phyloP scores from a whole-genome alignment of 2,888 invertebrate genomes.

The Oegoconia quadripuncta region DNA sequence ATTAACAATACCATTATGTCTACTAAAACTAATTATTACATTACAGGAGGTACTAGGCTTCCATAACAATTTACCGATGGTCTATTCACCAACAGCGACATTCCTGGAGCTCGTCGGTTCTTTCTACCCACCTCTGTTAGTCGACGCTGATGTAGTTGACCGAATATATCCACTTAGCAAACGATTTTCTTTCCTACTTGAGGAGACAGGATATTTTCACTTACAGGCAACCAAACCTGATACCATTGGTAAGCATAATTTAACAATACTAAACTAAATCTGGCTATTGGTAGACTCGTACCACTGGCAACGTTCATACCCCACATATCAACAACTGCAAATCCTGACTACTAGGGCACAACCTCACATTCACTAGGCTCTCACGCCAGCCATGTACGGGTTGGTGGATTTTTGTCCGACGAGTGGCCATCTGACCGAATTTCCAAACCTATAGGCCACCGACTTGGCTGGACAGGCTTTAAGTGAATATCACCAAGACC shows the following conservation, averaged over 20 bases:
- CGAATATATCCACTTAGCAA: constrained; percentile 45
- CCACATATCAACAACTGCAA: too few relatives aligned
- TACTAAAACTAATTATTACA: neutral
- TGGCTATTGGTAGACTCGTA: too few relatives aligned
- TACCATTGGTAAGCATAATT: constrained; percentile 65
- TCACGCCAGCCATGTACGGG: too few relatives aligned
- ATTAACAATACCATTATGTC: neutral
- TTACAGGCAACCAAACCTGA: constrained; percentile 93
- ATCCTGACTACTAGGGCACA: too few relatives aligned
- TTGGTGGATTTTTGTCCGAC: too few relatives aligned
- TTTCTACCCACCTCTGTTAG: constrained; percentile 77
- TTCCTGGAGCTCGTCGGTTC: constrained; percentile 68
- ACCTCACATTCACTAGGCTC: too few relatives aligned
- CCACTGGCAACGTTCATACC: too few relatives aligned
- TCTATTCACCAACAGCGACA: constrained; percentile 28
- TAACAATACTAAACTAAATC: too few relatives aligned
- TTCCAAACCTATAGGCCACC: too few relatives aligned
- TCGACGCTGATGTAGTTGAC: constrained; percentile 47
- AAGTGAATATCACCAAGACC: too few relatives aligned
- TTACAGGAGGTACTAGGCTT: constrained; percentile 67
- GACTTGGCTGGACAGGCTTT: too few relatives aligned
- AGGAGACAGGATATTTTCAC: constrained; percentile 76
- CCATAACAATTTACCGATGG: constrained; percentile 81
- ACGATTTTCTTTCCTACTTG: constrained; percentile 27
- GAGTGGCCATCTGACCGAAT: too few relatives aligned